phyloP scores from a whole-genome alignment of 2,888 invertebrate species.

The Thecocarcelia acutangulata region DNA sequence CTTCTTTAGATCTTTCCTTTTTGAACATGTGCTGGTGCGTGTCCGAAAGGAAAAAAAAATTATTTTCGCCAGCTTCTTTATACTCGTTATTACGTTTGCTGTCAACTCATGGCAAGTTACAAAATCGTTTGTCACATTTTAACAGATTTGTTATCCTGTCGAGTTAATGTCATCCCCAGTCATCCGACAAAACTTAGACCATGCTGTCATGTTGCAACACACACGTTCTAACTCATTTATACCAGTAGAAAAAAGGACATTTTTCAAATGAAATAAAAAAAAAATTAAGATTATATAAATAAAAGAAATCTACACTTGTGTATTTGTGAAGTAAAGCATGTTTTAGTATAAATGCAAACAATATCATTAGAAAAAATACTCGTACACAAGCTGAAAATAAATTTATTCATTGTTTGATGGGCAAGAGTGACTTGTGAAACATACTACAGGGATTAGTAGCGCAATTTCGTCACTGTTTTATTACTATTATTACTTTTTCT shows the following conservation, averaged over 20 bases:
- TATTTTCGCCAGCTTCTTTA: conserved; percentile 9
- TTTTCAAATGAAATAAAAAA: conserved; percentile 35
- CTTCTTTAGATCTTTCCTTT: conserved; percentile 2
- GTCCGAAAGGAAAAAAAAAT: not conserved
- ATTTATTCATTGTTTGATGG: not conserved
- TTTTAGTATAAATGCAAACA: conserved; percentile 53
- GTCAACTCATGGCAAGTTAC: conserved; percentile 71
- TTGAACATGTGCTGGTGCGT: conserved; percentile 27
- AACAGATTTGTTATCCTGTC: conserved; percentile 81
- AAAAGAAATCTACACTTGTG: conserved; percentile 48
- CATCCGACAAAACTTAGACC: conserved; percentile 59
- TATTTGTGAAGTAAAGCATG: conserved; percentile 60
- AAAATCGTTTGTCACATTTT: conserved; percentile 80
- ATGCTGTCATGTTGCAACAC: conserved; percentile 58
- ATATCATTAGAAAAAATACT: conserved; percentile 21
- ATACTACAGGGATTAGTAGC: not conserved
- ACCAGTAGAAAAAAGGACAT: conserved; percentile 44
- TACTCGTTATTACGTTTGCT: conserved; percentile 54
- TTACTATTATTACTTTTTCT: no score
- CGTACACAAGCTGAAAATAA: not conserved
- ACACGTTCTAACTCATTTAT: not conserved
- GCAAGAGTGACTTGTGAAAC: not conserved
- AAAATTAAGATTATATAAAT: not conserved
- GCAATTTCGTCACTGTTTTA: no score
- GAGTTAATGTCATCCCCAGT: conserved; percentile 80